phyloP scores from a whole-genome alignment of 1,140 invertebrate genomes.

The Orussus abietinus region DNA sequence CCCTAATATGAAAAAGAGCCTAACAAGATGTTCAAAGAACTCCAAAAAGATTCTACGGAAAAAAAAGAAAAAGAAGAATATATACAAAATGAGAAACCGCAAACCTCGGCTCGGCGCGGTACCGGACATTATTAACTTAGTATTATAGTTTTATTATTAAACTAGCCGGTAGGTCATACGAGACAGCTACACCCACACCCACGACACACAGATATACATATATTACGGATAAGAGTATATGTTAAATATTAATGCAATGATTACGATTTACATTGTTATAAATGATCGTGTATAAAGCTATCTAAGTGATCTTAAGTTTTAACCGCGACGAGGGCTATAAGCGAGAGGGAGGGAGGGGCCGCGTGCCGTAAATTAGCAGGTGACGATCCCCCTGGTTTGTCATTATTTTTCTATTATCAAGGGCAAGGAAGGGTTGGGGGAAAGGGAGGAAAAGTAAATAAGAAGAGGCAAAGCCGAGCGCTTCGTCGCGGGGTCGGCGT shows the following conservation, averaged over 20 bases:
- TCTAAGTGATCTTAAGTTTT: constrained; percentile 52
- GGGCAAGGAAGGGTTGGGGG: too few relatives aligned
- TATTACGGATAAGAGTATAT: constrained; percentile 50
- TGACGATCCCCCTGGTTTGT: constrained; percentile 32
- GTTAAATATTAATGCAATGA: constrained; percentile 54
- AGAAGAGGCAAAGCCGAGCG: too few relatives aligned
- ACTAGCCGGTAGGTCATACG: constrained; percentile 45
- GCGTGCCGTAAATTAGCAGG: too few relatives aligned
- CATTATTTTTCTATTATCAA: constrained; percentile 10
- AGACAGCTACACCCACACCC: too few relatives aligned
- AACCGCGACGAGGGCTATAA: constrained; percentile 36
- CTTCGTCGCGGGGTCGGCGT: too few relatives aligned
- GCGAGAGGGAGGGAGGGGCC: too few relatives aligned
- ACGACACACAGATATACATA: constrained; percentile 50
- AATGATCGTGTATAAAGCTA: constrained; percentile 55
- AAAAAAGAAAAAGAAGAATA: constrained; percentile 12
- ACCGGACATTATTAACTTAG: constrained; percentile 44
- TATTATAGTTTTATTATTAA: constrained; percentile 52
- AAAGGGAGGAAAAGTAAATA: neutral
- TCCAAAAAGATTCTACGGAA: too few relatives aligned
- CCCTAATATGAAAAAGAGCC: too few relatives aligned
- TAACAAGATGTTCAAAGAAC: too few relatives aligned
- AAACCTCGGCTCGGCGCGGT: constrained; percentile 42
- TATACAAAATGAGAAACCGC: constrained; percentile 12
- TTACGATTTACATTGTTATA: constrained; percentile 54